Base-by-base conservation (phyloP, 2,797 vertebrate genomes). In the Hipposideros larvatus region DNA sequence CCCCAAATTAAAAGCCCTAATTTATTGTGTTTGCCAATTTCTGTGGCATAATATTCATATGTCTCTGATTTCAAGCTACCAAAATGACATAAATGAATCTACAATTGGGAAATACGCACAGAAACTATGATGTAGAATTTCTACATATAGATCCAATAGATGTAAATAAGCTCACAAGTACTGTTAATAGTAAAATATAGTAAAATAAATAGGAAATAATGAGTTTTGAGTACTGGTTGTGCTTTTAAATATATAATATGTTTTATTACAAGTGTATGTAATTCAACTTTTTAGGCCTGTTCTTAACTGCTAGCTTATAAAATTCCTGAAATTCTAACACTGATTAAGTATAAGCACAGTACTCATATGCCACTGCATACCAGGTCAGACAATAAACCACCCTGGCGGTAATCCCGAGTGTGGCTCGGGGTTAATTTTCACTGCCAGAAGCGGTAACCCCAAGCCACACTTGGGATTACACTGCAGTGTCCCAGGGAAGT, bases 31-130 rank as follows among this genome's bases (percentile, higher is more conserved):
- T 80, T 87, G 22, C 14, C 15, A 73, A 73, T 63, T 95, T 77
- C 34, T 92, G n/a, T 55, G 14, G 14, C 16, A 79, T 78, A 86
- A 78, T 57, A 94, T 1, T 90, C 24, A 48, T 10, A 73, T 7
- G 26, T 70, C 59, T 34, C 26, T 95, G 61, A 80, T 85, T 75
- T 70, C 21, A 41, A 78, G 59, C 8, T 48, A 34, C 8, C 24
- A 84, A 96, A 89, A 87, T 75, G 51, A 61, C 24, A 28, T 16
- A 66, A 48, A 43, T 70, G n/a, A 90, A 91, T 83, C 48, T 79
- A 75, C 1, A 89, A 59, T 31, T 73, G 78, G 55, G 37, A 68
- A 93, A 79, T 37, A 79, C 10, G 11, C 14, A 79, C 13, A 34
- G 7, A 26, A 74, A 48, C 16, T 66, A 28, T 51, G 89, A 43